Evolutionary conservation across 2,797 vertebrate species (phyloP).

Genomic region (Australoheros facetus): DNA sequence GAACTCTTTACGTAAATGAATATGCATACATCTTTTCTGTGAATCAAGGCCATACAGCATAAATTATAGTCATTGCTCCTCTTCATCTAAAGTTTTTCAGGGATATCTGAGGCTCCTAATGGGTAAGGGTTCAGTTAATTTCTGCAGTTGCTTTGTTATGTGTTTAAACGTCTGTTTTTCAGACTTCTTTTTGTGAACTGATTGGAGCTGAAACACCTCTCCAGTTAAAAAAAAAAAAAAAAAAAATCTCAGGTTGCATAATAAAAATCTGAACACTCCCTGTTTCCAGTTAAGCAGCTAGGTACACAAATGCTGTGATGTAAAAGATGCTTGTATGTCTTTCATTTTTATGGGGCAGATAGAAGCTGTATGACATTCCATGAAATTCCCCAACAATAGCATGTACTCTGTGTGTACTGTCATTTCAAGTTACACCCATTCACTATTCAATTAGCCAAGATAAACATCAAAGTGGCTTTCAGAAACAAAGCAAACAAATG

Average conservation of each 20-base stretch:
- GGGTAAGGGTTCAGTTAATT: background rate
- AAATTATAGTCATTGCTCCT: background rate
- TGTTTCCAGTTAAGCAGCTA: constrained; percentile 29
- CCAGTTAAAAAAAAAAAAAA: no score
- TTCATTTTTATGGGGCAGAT: background rate
- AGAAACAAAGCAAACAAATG: no score
- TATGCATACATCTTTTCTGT: background rate
- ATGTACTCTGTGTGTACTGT: background rate
- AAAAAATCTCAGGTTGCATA: constrained; percentile 10
- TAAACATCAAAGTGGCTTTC: background rate
- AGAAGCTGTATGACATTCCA: background rate
- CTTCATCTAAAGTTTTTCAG: background rate
- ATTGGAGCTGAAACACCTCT: constrained; percentile 4
- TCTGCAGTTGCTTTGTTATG: background rate
- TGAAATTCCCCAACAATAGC: background rate
- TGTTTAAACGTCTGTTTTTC: background rate
- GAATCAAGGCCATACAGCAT: background rate
- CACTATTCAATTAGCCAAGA: background rate
- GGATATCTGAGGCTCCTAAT: background rate
- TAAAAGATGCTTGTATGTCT: background rate
- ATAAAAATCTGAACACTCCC: constrained; percentile 7
- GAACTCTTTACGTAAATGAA: background rate
- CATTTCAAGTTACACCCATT: background rate
- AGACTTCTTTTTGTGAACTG: background rate
- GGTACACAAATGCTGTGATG: background rate